Percentiles rank a stretch among this genome's conserved stretches.
Evolutionary conservation across 2,888 invertebrate species (phyloP).

Genomic region (Lysandra coridon): DNA sequence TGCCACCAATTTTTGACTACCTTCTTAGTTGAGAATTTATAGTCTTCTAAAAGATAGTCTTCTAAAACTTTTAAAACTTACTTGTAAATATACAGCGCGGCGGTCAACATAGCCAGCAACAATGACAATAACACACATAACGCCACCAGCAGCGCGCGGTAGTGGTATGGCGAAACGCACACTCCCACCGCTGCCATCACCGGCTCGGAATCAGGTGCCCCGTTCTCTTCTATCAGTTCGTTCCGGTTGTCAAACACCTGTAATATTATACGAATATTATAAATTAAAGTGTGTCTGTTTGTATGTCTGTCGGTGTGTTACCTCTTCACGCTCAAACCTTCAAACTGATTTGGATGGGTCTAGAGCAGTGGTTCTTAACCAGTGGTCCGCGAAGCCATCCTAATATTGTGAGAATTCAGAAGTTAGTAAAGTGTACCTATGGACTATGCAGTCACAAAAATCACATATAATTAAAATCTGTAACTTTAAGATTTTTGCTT

Average conservation of each 20-base stretch:
- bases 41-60: no score
- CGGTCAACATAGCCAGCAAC: conserved; percentile 79
- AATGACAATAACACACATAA: conserved; percentile 87
- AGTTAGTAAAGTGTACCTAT: no score
- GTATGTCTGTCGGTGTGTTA: neutral
- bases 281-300: neutral
- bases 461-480: no score
- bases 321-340: neutral
- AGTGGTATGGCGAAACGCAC: conserved; percentile 91
- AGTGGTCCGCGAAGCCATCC: no score
- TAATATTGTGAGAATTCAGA: no score
- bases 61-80: conserved; percentile 48
- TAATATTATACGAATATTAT: neutral
- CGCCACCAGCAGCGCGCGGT: conserved; percentile 89
- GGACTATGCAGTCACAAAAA: no score
- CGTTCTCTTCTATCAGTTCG: conserved; percentile 85
- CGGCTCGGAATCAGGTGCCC: conserved; percentile 82
- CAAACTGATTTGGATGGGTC: no score
- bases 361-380: no score
- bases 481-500: no score
- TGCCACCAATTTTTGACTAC: no score
- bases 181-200: conserved; percentile 84
- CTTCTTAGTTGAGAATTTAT: no score
- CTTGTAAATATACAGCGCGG: conserved; percentile 89
- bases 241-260: conserved; percentile 92